phyloP scores from a whole-genome alignment of 1,140 invertebrate species.

The Asobara japonica region DNA sequence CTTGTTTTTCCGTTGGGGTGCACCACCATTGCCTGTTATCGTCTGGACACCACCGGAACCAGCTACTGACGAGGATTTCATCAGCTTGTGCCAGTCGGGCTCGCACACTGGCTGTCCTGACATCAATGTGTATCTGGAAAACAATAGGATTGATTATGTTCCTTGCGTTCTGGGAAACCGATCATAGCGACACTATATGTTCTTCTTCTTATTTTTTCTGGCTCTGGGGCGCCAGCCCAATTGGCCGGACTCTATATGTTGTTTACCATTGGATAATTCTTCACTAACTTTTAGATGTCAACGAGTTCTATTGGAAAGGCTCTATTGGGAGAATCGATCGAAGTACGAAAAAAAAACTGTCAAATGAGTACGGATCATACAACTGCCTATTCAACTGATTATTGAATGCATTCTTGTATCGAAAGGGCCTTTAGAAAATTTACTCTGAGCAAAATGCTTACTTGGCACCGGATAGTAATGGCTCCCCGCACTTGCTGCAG shows the following conservation, averaged over 20 bases:
- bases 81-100: slow-evolving; percentile 91
- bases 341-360: too few relatives aligned
- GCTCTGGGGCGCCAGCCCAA: too few relatives aligned
- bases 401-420: not conserved
- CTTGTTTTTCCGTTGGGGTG: slow-evolving; percentile 83
- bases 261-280: too few relatives aligned
- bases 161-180: too few relatives aligned
- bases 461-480: slow-evolving; percentile 88
- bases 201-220: too few relatives aligned
- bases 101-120: slow-evolving; percentile 88
- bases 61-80: slow-evolving; percentile 71
- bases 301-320: too few relatives aligned
- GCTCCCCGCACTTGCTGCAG: slow-evolving; percentile 89
- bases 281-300: too few relatives aligned
- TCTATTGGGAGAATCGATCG: too few relatives aligned
- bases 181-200: too few relatives aligned
- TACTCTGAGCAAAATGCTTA: slow-evolving; percentile 56
- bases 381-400: not conserved
- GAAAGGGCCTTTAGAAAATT: not conserved
- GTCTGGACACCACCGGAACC: slow-evolving; percentile 68
- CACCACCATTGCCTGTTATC: slow-evolving; percentile 68
- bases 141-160: too few relatives aligned
- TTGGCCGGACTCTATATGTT: too few relatives aligned
- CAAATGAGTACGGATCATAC: too few relatives aligned
- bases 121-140: slow-evolving; percentile 81